phyloP scores from a whole-genome alignment of 1,140 invertebrate species.

The Scaptodrosophila lebanonensis region DNA sequence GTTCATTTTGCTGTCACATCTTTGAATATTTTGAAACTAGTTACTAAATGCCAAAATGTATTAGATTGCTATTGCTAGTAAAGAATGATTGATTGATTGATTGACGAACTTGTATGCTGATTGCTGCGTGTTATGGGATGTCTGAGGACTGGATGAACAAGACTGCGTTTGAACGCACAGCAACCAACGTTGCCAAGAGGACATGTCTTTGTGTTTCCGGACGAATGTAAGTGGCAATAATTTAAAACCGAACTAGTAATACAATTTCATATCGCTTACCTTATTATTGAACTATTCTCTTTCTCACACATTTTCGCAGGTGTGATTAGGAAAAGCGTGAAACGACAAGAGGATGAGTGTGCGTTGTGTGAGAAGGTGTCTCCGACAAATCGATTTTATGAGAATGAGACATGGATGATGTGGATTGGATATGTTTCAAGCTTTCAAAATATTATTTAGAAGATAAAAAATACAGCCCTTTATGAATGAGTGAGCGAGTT shows the following conservation, averaged over 20 bases:
- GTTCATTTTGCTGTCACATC: slow-evolving; percentile 37
- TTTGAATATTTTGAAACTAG: not conserved
- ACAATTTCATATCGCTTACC: slow-evolving; percentile 1
- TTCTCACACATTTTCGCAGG: slow-evolving; percentile 48
- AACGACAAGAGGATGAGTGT: too few relatives aligned
- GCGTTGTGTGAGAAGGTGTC: too few relatives aligned
- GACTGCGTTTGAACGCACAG: too few relatives aligned
- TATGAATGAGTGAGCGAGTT: slow-evolving; percentile 24
- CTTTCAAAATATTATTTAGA: not conserved
- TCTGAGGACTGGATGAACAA: too few relatives aligned
- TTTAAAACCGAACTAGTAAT: slow-evolving; percentile 3
- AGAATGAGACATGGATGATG: slow-evolving; percentile 37
- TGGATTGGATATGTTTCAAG: slow-evolving; percentile 3
- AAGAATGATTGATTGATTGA: not conserved
- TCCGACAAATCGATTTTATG: too few relatives aligned
- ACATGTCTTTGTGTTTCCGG: slow-evolving; percentile 60
- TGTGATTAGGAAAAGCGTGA: too few relatives aligned
- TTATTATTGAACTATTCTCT: slow-evolving; percentile 31
- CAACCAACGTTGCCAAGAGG: slow-evolving; percentile 13
- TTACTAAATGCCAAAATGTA: slow-evolving; percentile 32
- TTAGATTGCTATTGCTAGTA: slow-evolving; percentile 36
- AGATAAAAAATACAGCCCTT: not conserved
- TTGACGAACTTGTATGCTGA: slow-evolving; percentile 15
- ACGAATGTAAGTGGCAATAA: slow-evolving; percentile 57
- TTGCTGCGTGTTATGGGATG: slow-evolving; percentile 24